Percentiles rank a stretch among this genome's conserved stretches.
These are phyloP conservation scores for Xerus inauris DNA, from an alignment of 2,113 vertebrate genomes.

Conservation along the genomic window DNA sequence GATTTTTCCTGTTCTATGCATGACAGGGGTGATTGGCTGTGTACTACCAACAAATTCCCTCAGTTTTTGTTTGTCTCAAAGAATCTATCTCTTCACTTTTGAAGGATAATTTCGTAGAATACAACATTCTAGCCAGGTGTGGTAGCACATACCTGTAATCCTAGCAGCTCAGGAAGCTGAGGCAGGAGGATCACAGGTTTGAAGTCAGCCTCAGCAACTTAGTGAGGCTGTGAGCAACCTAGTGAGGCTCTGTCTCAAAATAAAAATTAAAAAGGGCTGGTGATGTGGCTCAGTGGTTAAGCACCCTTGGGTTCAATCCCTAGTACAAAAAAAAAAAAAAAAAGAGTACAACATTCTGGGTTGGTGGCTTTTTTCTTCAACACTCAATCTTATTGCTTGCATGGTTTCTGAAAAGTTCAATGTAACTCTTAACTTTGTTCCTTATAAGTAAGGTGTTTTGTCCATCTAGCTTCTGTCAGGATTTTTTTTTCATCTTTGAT, in stretches of 20 bases:
- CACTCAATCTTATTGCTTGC: not conserved
- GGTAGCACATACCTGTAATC: no score
- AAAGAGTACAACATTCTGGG: not conserved
- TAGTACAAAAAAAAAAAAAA: no score
- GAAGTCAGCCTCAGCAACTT: no score
- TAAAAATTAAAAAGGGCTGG: no score
- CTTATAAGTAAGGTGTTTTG: not conserved
- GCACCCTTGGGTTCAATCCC: no score
- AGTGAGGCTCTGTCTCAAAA: no score
- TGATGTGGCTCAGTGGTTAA: no score
- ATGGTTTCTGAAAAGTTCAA: not conserved
- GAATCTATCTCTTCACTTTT: not conserved
- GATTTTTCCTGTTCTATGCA: slow-evolving; percentile 94
- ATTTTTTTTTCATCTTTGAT: not conserved
- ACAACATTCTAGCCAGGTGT: not conserved
- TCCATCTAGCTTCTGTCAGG: not conserved
- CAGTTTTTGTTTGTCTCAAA: not conserved
- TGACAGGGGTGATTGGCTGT: slow-evolving; percentile 96
- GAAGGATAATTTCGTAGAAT: not conserved
- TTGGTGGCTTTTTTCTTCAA: not conserved
- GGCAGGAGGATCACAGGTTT: no score
- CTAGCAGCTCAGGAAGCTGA: no score
- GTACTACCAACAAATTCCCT: not conserved
- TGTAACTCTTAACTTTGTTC: not conserved
- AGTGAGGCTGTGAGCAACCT: no score